These are phyloP conservation scores for Dione vanillae DNA, from an alignment of 2,888 invertebrate species.

Conservation along the genomic window DNA sequence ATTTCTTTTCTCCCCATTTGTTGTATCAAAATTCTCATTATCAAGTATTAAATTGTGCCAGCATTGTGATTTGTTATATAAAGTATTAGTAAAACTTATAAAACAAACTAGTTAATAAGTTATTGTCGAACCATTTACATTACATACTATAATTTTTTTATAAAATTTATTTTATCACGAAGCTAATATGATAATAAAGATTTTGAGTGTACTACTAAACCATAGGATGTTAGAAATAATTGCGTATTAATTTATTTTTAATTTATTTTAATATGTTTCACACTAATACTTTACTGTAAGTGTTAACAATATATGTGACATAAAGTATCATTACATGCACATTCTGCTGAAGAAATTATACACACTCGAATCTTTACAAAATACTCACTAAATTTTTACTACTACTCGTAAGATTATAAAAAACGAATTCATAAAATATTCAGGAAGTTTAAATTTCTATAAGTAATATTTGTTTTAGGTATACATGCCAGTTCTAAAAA, in stretches of 20 bases:
- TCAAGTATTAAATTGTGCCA: conserved; percentile 8
- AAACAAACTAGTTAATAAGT: conserved; percentile 1
- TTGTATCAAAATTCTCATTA: no score
- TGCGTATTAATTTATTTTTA: not conserved
- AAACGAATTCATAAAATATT: conserved; percentile 27
- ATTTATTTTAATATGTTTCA: not conserved
- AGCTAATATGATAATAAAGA: not conserved
- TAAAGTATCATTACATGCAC: conserved; percentile 4
- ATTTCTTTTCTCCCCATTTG: not conserved
- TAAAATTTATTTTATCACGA: not conserved
- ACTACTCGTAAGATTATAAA: conserved; percentile 13
- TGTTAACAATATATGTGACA: not conserved
- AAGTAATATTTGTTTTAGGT: conserved; percentile 12
- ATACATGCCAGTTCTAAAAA: not conserved
- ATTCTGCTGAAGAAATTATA: not conserved
- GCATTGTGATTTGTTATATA: not conserved
- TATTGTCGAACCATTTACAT: conserved; percentile 20
- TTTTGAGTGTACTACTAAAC: not conserved
- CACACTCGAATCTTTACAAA: conserved; percentile 13
- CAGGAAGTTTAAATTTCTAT: conserved; percentile 17
- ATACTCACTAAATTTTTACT: conserved; percentile 27
- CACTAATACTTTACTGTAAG: not conserved
- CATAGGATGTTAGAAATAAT: not conserved
- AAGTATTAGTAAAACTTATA: conserved; percentile 13
- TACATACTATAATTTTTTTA: not conserved